Percentiles rank a stretch among this genome's conserved stretches.
Conservation (phyloP, 2,888 invertebrate genomes). For the Drosophila aldrichi region DNA sequence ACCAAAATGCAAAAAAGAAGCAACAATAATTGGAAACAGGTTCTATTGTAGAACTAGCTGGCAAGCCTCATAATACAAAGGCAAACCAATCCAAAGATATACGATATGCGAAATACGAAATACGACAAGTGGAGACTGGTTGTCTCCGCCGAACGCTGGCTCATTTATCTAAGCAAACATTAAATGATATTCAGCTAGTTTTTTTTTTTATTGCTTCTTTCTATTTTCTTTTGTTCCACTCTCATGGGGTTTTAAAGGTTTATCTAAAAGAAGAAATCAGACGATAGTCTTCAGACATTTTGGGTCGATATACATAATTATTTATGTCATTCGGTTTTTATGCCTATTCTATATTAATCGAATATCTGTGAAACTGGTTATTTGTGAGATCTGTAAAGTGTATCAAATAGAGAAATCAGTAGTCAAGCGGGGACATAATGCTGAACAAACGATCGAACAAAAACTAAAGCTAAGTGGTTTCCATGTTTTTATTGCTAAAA, state of each 20-base stretch:
- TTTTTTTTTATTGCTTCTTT: slow-evolving; percentile 22
- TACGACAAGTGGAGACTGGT: slow-evolving; percentile 72
- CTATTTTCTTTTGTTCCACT: not conserved
- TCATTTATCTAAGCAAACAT: slow-evolving; percentile 69
- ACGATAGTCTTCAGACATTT: not conserved
- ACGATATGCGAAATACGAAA: slow-evolving; percentile 62
- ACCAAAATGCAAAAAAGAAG: slow-evolving; percentile 54
- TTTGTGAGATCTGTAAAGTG: not conserved
- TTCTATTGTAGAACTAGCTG: slow-evolving; percentile 65
- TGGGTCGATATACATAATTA: not conserved
- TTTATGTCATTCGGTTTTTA: not conserved
- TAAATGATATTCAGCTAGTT: slow-evolving; percentile 38
- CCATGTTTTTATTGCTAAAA: not conserved
- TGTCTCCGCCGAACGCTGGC: slow-evolving; percentile 68
- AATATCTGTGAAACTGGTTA: not conserved
- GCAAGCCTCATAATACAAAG: slow-evolving; percentile 33
- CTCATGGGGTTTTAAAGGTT: not conserved
- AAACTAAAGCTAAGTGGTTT: not conserved
- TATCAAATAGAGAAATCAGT: not conserved
- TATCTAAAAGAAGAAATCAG: not conserved
- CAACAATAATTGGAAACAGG: slow-evolving; percentile 76
- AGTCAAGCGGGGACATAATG: too few relatives aligned
- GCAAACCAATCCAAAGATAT: slow-evolving; percentile 63
- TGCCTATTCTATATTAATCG: not conserved
- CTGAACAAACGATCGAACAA: too few relatives aligned